These are phyloP conservation scores for Takifugu bimaculatus DNA, from an alignment of 2,113 vertebrate species.

Conservation along the genomic window DNA sequence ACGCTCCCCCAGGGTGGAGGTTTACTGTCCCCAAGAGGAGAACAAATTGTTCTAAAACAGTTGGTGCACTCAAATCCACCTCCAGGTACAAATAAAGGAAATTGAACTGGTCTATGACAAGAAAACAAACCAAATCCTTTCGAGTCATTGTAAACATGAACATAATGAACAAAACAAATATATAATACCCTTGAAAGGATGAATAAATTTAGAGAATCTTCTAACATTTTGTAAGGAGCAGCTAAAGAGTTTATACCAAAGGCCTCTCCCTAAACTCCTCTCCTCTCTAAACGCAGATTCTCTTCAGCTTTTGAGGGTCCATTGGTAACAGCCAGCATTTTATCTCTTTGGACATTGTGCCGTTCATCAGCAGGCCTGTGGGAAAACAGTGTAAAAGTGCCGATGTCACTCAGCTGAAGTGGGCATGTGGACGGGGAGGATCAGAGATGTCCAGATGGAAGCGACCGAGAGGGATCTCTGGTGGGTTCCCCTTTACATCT, in stretches of 20 bases:
- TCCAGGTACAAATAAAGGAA: no score
- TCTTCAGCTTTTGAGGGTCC: slow-evolving; percentile 1
- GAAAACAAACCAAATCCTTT: no score
- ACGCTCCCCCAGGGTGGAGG: no score
- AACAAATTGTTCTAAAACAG: no score
- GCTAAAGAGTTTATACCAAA: not conserved
- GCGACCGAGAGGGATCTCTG: not conserved
- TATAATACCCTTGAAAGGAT: not conserved
- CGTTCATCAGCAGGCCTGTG: slow-evolving; percentile 7
- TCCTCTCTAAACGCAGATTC: not conserved
- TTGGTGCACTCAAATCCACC: no score
- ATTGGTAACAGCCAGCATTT: not conserved
- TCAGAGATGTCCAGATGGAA: slow-evolving; percentile 22
- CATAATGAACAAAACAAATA: not conserved
- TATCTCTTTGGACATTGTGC: slow-evolving; percentile 1
- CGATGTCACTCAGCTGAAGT: slow-evolving; percentile 21
- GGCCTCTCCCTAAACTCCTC: not conserved
- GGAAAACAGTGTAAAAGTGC: not conserved
- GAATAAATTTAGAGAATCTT: not conserved
- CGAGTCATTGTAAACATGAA: not conserved
- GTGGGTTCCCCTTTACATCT: not conserved
- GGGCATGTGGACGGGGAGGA: not conserved
- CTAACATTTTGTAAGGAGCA: slow-evolving; percentile 1
- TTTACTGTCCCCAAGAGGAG: no score
- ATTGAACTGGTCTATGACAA: no score